phyloP scores from a whole-genome alignment of 2,797 vertebrate species.

The Hydrolagus colliei region DNA sequence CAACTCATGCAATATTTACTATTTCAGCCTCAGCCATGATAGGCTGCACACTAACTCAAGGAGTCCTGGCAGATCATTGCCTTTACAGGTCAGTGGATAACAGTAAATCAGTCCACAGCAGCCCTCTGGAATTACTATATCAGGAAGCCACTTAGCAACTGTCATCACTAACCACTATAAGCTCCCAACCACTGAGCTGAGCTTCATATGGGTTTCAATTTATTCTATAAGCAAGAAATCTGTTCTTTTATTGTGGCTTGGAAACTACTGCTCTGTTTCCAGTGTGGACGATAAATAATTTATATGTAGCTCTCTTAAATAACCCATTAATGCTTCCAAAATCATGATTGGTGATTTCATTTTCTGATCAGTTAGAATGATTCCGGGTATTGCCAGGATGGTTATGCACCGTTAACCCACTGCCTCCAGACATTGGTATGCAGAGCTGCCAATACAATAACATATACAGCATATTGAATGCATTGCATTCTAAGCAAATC shows the following conservation, averaged over 20 bases:
- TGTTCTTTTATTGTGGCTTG: not conserved
- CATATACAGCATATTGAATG: too few relatives aligned
- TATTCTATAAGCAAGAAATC: conserved; percentile 5
- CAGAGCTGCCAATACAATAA: too few relatives aligned
- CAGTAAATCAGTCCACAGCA: conserved; percentile 22
- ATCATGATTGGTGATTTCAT: too few relatives aligned
- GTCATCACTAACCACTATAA: conserved; percentile 24
- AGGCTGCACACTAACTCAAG: conserved; percentile 44
- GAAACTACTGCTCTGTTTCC: not conserved
- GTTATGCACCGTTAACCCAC: too few relatives aligned
- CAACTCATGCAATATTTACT: conserved; percentile 56
- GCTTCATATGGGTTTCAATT: not conserved
- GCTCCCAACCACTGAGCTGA: not conserved
- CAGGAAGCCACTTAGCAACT: conserved; percentile 31
- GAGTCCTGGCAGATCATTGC: conserved; percentile 32
- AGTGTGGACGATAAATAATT: too few relatives aligned
- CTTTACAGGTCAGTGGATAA: conserved; percentile 33
- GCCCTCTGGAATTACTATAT: conserved; percentile 29
- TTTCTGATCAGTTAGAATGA: too few relatives aligned
- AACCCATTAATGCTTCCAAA: too few relatives aligned
- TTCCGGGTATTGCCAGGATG: too few relatives aligned
- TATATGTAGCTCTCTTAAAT: too few relatives aligned
- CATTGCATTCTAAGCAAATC: too few relatives aligned
- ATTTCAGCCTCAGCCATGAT: conserved; percentile 43
- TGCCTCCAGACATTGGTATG: too few relatives aligned